Evolutionary conservation across 2,113 vertebrate genomes (phyloP).

Genomic region (Onychorhynchus coronatus): DNA sequence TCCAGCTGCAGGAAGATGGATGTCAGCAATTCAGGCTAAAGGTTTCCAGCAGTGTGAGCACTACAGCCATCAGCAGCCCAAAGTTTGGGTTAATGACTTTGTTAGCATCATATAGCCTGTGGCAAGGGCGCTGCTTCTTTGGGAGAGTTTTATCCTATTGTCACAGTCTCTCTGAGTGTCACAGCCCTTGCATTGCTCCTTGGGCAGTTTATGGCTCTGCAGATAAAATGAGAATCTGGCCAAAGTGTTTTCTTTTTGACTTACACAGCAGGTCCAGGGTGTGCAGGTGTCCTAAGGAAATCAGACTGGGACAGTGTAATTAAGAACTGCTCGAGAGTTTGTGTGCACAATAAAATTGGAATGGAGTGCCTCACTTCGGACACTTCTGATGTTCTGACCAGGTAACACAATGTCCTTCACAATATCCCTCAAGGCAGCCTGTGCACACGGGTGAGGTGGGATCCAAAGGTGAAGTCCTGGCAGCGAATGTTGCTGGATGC

Average conservation of each 20-base stretch:
- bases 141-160: background rate
- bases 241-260: background rate
- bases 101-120: background rate
- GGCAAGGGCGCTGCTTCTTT: background rate
- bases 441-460: background rate
- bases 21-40: conserved; percentile 18
- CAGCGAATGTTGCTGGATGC: background rate
- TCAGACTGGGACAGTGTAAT: background rate
- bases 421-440: background rate
- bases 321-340: background rate
- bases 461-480: background rate
- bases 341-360: background rate
- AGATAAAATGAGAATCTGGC: background rate
- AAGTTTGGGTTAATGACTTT: background rate
- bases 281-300: background rate
- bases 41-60: background rate
- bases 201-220: background rate
- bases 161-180: background rate
- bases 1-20: background rate
- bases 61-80: background rate
- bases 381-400: background rate
- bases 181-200: background rate
- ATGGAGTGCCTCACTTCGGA: background rate
- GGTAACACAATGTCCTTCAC: background rate
- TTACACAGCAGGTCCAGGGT: background rate